Evolutionary conservation across 2,113 vertebrate genomes (phyloP).

Genomic region (Trinectes maculatus): DNA sequence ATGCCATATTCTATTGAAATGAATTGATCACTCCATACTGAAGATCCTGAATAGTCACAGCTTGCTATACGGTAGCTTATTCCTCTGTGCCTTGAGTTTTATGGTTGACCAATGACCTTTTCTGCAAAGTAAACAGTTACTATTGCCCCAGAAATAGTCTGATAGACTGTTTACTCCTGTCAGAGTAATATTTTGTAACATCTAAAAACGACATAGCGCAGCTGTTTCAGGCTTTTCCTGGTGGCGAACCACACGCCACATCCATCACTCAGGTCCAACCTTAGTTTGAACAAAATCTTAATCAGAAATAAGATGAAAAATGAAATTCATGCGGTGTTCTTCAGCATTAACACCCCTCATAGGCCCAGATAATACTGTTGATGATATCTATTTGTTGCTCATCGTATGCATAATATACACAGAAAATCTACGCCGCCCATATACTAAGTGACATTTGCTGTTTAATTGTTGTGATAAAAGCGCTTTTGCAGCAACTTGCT

Average conservation of each 20-base stretch:
- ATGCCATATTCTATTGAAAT: constrained; percentile 12
- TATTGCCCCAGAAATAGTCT: neutral
- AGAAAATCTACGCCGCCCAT: neutral
- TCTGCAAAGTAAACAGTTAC: neutral
- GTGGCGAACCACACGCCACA: neutral
- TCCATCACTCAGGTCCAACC: neutral
- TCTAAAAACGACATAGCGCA: no score
- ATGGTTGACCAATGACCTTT: neutral
- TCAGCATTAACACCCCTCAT: no score
- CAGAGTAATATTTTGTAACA: no score
- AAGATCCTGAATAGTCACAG: no score
- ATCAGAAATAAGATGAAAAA: no score
- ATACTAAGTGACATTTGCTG: neutral
- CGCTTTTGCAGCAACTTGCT: constrained; percentile 52
- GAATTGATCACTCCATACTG: no score
- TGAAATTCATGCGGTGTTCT: no score
- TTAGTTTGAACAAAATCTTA: neutral
- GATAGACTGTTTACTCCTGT: neutral
- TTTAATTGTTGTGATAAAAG: constrained; percentile 53
- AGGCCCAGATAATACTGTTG: no score
- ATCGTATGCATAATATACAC: neutral
- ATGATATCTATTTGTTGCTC: neutral
- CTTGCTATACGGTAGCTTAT: no score
- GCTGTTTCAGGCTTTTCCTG: no score
- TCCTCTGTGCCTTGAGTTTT: no score